Evolutionary conservation across 2,797 vertebrate genomes (phyloP).

Genomic region (Dermochelys coriacea): DNA sequence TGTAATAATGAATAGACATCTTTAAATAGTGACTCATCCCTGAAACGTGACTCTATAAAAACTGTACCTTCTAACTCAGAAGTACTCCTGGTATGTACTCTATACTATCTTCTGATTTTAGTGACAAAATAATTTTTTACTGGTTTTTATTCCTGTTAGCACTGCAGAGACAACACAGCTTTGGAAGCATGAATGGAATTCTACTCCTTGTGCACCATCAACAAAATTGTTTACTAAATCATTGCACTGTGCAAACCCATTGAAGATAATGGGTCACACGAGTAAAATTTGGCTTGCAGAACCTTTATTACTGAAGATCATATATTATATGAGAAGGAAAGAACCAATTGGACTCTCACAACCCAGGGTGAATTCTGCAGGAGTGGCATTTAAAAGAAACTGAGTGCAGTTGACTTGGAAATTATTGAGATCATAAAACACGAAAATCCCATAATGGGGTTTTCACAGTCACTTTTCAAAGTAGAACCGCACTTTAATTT

Average conservation of each 20-base stretch:
- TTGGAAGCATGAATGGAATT: neutral
- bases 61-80: neutral
- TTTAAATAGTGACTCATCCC: neutral
- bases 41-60: neutral
- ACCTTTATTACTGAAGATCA: neutral
- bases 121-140: rapidly evolving
- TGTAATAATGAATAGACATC: neutral
- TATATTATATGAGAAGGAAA: neutral
- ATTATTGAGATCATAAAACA: neutral
- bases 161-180: neutral
- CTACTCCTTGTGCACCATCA: no score
- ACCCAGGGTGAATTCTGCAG: neutral
- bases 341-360: neutral
- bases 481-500: neutral
- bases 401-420: neutral
- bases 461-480: neutral
- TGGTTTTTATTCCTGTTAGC: neutral
- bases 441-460: neutral
- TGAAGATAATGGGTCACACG: neutral
- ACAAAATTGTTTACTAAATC: neutral
- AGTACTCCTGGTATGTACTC: neutral
- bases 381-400: neutral
- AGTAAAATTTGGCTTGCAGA: neutral
- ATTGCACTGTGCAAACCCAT: neutral
- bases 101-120: neutral